Conservation (phyloP, 2,797 vertebrate species). For the Lemur catta region DNA sequence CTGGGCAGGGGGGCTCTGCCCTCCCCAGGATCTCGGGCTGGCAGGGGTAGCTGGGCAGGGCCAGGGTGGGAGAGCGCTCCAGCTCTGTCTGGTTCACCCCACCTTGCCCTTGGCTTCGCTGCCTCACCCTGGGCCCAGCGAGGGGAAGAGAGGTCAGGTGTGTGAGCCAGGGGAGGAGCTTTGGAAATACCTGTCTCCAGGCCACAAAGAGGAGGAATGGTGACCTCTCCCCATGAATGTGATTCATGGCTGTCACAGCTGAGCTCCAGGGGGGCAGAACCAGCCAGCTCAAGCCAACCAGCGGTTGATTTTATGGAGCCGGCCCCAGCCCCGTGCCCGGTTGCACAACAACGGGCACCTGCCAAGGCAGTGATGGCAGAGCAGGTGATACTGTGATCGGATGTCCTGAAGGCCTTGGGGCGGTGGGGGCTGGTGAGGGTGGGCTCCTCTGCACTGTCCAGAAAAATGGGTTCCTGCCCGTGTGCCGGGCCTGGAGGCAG, state of each 20-base stretch:
- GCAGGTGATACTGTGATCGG: background rate
- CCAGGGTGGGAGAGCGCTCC: background rate
- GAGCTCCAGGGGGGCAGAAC: constrained; percentile 31
- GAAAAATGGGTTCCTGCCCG: background rate
- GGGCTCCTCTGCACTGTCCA: rapidly evolving
- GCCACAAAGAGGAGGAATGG: constrained; percentile 46
- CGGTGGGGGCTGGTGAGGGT: background rate
- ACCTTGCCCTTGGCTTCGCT: constrained; percentile 15
- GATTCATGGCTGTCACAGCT: constrained; percentile 58
- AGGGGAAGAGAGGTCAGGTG: background rate
- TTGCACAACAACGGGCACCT: background rate
- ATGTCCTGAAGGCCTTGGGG: background rate
- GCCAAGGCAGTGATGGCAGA: background rate
- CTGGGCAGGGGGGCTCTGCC: background rate
- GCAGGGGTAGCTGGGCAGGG: background rate
- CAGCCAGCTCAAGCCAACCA: constrained; percentile 53
- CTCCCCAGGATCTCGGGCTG: background rate
- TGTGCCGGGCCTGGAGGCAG: background rate
- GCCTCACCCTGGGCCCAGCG: background rate
- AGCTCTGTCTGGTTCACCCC: constrained; percentile 55
- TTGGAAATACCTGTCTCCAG: constrained; percentile 68
- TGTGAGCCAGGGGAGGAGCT: constrained; percentile 36
- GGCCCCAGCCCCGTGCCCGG: background rate
- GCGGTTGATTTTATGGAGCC: constrained; percentile 9
- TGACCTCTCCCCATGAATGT: constrained; percentile 13